Conservation (phyloP, 2,888 invertebrate species). For the Andrena minutula region DNA sequence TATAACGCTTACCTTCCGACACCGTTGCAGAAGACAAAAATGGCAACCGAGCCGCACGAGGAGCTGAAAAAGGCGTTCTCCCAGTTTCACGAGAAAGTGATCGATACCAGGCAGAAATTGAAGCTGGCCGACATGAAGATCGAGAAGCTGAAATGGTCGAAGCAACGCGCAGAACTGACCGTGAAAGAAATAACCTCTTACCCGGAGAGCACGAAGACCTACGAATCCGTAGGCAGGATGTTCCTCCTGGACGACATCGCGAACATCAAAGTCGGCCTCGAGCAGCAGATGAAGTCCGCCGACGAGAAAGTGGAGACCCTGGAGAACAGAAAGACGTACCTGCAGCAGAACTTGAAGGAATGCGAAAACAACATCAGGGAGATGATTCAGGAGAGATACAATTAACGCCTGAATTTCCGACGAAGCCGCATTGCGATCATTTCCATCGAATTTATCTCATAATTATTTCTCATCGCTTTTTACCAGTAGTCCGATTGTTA, state of each 20-base stretch:
- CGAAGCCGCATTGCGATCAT: neutral
- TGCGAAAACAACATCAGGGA: constrained; percentile 94
- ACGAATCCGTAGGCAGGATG: constrained; percentile 94
- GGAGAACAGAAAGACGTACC: constrained; percentile 91
- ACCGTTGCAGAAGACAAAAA: constrained; percentile 45
- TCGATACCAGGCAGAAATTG: constrained; percentile 92
- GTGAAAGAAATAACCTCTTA: constrained; percentile 87
- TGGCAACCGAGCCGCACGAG: constrained; percentile 86
- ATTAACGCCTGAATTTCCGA: constrained; percentile 37
- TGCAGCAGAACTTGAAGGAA: constrained; percentile 93
- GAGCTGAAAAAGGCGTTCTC: constrained; percentile 91
- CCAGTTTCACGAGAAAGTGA: constrained; percentile 93
- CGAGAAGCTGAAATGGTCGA: constrained; percentile 88
- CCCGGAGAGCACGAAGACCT: constrained; percentile 89
- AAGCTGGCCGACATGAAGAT: constrained; percentile 92
- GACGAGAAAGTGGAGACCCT: constrained; percentile 90
- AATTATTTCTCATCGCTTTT: neutral
- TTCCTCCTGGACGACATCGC: constrained; percentile 90
- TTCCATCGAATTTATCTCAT: neutral
- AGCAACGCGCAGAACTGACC: constrained; percentile 91
- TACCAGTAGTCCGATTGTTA: no score
- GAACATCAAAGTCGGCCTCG: constrained; percentile 88
- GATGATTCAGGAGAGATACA: constrained; percentile 88
- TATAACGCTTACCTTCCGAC: constrained; percentile 15
- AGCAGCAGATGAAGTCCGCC: constrained; percentile 86